Evolutionary conservation across 2,113 vertebrate genomes (phyloP).

Genomic region (Saguinus imperator): DNA sequence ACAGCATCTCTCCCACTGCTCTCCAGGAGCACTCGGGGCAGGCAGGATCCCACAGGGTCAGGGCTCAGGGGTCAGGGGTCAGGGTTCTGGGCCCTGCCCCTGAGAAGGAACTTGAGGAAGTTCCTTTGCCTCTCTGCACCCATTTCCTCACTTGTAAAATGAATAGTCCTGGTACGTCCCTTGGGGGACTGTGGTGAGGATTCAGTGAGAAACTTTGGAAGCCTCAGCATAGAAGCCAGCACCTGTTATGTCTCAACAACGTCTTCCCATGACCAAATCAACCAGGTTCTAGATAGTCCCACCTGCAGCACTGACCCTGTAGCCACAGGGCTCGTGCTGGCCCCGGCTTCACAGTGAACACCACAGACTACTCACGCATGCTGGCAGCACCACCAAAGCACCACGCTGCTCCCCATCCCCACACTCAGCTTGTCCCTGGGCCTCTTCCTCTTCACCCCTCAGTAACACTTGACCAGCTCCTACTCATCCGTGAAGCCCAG

Average conservation of each 20-base stretch:
- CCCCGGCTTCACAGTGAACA: neutral
- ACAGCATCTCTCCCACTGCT: neutral
- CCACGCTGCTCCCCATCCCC: neutral
- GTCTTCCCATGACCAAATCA: neutral
- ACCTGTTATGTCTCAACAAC: accelerated
- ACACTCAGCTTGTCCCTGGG: too few relatives aligned
- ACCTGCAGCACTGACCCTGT: neutral
- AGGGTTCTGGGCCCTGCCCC: too few relatives aligned
- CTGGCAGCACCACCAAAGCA: neutral
- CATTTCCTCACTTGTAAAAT: too few relatives aligned
- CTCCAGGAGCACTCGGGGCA: neutral
- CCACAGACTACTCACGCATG: neutral
- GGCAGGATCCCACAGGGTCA: neutral
- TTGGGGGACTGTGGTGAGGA: neutral
- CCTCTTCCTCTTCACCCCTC: too few relatives aligned
- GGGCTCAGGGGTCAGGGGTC: neutral
- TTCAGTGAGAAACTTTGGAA: accelerated
- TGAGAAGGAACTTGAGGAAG: neutral
- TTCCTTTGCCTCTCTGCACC: neutral
- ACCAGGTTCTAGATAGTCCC: neutral
- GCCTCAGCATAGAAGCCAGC: accelerated
- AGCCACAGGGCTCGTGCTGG: neutral
- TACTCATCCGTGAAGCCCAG: neutral
- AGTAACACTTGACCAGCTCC: neutral
- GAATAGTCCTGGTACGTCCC: neutral